Conservation (phyloP, 2,797 vertebrate species). For the Silurus lanzhouensis region DNA sequence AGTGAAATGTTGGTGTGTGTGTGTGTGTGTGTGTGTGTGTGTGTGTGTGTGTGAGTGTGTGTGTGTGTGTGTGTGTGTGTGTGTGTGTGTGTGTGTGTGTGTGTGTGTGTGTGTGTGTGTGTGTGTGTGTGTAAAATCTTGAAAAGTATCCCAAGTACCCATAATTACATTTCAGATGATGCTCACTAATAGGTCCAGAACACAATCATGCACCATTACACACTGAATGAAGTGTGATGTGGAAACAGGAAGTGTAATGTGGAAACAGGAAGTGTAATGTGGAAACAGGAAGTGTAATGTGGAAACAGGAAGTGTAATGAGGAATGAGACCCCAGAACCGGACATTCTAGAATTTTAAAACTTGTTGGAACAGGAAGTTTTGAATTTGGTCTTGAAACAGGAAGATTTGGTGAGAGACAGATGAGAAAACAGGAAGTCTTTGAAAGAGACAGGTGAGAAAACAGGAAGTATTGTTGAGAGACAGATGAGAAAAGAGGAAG, state of each 20-base stretch:
- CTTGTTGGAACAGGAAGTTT: too few relatives aligned
- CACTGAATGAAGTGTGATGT: background rate
- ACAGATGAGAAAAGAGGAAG: background rate
- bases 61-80: background rate
- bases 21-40: conserved; percentile 25
- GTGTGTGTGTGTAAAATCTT: background rate
- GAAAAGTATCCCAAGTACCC: background rate
- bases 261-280: background rate
- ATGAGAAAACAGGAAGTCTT: background rate
- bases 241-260: background rate
- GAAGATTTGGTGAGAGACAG: background rate
- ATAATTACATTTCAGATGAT: background rate
- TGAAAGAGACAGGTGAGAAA: too few relatives aligned
- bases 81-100: conserved; percentile 19
- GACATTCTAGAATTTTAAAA: too few relatives aligned
- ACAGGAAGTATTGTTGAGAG: background rate
- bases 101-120: background rate
- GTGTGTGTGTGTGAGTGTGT: background rate
- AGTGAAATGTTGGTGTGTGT: background rate
- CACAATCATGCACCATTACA: background rate
- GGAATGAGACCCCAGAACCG: too few relatives aligned
- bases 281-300: background rate
- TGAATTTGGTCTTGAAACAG: background rate
- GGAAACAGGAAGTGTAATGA: background rate
- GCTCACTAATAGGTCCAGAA: background rate